Evolutionary conservation across 2,888 invertebrate genomes (phyloP).

Genomic region (Asteroscopus sphinx): DNA sequence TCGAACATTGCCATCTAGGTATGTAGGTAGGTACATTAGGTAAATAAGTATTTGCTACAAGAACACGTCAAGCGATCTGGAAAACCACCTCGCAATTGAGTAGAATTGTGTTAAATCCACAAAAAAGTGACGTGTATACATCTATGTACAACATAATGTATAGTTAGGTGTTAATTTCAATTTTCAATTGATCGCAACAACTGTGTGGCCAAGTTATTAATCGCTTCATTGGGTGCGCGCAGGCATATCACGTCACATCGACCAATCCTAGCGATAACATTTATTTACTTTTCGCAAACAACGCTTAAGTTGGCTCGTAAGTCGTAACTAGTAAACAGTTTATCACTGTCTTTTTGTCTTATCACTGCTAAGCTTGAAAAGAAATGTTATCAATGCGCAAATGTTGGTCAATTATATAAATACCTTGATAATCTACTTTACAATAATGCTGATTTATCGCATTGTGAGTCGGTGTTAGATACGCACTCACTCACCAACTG

Average conservation of each 20-base stretch:
- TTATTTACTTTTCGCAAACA: slow-evolving; percentile 29
- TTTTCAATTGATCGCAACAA: slow-evolving; percentile 47
- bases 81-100: slow-evolving; percentile 4
- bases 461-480: neutral
- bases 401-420: slow-evolving; percentile 16
- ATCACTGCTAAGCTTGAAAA: slow-evolving; percentile 9
- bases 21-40: no score
- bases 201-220: slow-evolving; percentile 55
- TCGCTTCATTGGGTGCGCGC: slow-evolving; percentile 59
- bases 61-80: neutral
- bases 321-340: no score
- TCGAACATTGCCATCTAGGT: neutral
- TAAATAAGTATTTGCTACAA: neutral
- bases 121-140: slow-evolving; percentile 14
- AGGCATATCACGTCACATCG: slow-evolving; percentile 39
- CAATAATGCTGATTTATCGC: slow-evolving; percentile 2
- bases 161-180: slow-evolving; percentile 53
- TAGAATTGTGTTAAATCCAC: neutral
- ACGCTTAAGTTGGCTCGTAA: slow-evolving; percentile 17
- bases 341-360: neutral
- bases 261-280: slow-evolving; percentile 35
- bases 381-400: slow-evolving; percentile 34
- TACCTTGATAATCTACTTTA: neutral
- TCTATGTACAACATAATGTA: slow-evolving; percentile 23
- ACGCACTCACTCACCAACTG: no score